These are phyloP conservation scores for Leucophora obtusa DNA, from an alignment of 2,888 invertebrate species.

Conservation along the genomic window DNA sequence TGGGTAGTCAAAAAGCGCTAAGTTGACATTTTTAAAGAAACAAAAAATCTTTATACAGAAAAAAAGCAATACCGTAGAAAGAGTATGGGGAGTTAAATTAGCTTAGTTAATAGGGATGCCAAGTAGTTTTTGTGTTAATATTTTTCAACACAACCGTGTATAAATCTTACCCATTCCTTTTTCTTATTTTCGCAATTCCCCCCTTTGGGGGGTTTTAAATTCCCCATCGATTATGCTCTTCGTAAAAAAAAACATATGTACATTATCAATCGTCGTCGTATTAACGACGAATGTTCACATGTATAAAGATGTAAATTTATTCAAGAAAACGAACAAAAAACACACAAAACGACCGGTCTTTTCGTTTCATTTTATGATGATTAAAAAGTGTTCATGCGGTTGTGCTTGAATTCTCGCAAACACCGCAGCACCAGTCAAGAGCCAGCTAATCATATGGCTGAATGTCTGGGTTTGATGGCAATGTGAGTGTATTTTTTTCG, in stretches of 20 bases:
- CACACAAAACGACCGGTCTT: constrained; percentile 56
- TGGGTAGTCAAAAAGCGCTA: too few species aligned
- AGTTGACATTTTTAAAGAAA: neutral
- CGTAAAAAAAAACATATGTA: constrained; percentile 42
- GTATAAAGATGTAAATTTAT: neutral
- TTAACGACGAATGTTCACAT: constrained; percentile 28
- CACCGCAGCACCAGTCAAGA: constrained; percentile 52
- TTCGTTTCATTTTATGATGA: constrained; percentile 36
- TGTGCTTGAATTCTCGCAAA: constrained; percentile 56
- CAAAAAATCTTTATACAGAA: neutral
- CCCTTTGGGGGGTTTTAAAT: constrained; percentile 44
- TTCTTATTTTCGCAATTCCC: constrained; percentile 21
- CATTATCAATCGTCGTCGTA: neutral
- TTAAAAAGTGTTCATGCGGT: constrained; percentile 46
- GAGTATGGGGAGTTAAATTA: neutral
- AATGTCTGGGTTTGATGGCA: constrained; percentile 53
- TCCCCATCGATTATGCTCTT: constrained; percentile 23
- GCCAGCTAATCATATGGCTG: constrained; percentile 62
- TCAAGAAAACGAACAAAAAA: constrained; percentile 25
- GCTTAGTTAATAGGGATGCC: constrained; percentile 22
- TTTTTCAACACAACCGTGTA: neutral
- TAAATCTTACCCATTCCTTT: constrained; percentile 6
- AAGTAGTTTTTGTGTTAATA: neutral
- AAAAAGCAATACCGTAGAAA: neutral
- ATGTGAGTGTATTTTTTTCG: constrained; percentile 36